Evolutionary conservation across 1,140 invertebrate genomes (phyloP).

Genomic region (Chlorops oryzae): DNA sequence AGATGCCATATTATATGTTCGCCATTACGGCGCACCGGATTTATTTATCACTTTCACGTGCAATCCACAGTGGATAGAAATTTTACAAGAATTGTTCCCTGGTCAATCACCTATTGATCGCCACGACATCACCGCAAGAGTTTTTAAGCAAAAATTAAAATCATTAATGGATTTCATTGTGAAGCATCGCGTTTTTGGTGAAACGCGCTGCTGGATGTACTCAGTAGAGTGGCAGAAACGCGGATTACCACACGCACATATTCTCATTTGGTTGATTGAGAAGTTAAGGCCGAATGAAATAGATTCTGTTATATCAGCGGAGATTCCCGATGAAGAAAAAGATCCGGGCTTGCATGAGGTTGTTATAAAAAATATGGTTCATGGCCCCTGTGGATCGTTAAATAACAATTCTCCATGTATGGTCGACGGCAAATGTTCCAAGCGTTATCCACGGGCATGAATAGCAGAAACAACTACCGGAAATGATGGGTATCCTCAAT

Average conservation of each 20-base stretch:
- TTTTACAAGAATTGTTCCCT: constrained; percentile 24
- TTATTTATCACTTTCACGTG: constrained; percentile 10
- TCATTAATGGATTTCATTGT: constrained; percentile 48
- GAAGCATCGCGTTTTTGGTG: constrained; percentile 41
- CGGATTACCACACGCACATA: constrained; percentile 16
- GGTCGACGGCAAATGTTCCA: constrained; percentile 14
- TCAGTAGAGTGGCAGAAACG: constrained; percentile 51
- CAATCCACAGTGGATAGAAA: constrained; percentile 4
- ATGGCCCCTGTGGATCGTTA: constrained; percentile 47
- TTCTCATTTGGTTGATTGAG: constrained; percentile 8
- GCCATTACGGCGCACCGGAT: constrained; percentile 46
- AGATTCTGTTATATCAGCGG: no score
- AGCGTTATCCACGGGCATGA: constrained; percentile 23
- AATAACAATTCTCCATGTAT: constrained; percentile 27
- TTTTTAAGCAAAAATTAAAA: constrained; percentile 29
- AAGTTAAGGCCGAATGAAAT: no score
- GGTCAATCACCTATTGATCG: constrained; percentile 3
- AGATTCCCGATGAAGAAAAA: not conserved
- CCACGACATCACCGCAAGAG: constrained; percentile 33
- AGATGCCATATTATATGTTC: constrained; percentile 47
- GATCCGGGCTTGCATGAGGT: not conserved
- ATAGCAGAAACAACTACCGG: constrained; percentile 25
- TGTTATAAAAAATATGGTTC: constrained; percentile 15
- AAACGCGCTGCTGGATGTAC: constrained; percentile 46
- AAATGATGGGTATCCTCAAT: constrained; percentile 48